Conservation (phyloP, 1,140 invertebrate species). For the Sarcophaga bullata region DNA sequence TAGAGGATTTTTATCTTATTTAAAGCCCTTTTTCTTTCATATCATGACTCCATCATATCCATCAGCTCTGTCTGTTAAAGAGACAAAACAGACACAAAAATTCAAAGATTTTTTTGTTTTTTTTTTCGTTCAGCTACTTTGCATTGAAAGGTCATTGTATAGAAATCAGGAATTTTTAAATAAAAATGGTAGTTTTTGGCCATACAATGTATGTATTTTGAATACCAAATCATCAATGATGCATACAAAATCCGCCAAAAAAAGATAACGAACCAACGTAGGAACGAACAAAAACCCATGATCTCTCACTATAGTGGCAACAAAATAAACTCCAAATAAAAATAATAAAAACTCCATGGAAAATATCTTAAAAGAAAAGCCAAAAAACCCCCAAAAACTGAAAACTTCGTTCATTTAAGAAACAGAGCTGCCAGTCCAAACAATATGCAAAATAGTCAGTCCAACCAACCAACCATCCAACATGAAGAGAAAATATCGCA, state of each 20-base stretch:
- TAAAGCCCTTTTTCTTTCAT: constrained; percentile 32
- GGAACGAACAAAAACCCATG: constrained; percentile 14
- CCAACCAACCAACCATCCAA: not conserved
- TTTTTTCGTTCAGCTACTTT: constrained; percentile 25
- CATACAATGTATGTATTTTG: constrained; percentile 34
- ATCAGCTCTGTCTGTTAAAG: constrained; percentile 28
- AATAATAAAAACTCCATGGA: not conserved
- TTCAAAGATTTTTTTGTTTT: not conserved
- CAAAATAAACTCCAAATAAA: not conserved
- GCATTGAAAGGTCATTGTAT: constrained; percentile 41
- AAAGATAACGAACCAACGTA: constrained; percentile 26
- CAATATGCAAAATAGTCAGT: not conserved
- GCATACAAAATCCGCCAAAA: constrained; percentile 21
- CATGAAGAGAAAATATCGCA: constrained; percentile 33
- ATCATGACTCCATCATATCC: constrained; percentile 35
- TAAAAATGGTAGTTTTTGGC: not conserved
- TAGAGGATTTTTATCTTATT: constrained; percentile 25
- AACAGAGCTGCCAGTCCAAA: no score
- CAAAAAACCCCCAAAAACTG: no score
- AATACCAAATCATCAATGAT: constrained; percentile 40
- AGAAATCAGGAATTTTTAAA: not conserved
- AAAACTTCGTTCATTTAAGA: no score
- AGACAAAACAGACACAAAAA: not conserved
- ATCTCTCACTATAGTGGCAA: constrained; percentile 10
- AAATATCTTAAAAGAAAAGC: not conserved